Evolutionary conservation across 2,113 vertebrate species (phyloP).

Genomic region (Hippocampus guttulatus): DNA sequence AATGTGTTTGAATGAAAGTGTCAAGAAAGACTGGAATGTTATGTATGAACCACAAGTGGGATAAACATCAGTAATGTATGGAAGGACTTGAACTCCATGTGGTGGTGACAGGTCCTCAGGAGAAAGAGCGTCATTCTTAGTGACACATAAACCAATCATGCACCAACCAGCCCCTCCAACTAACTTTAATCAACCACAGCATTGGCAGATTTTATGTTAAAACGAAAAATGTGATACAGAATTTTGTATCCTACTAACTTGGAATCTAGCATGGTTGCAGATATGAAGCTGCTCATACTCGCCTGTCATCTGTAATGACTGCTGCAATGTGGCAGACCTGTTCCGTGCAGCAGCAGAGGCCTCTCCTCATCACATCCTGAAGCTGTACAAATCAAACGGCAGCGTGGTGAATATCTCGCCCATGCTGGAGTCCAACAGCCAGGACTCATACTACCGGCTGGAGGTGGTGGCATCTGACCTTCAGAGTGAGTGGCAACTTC

Average conservation of each 20-base stretch:
- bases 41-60: not conserved
- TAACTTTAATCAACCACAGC: not conserved
- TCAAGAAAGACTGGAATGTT: not conserved
- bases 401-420: constrained; percentile 61
- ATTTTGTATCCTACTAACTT: not conserved
- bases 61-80: not conserved
- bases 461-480: constrained; percentile 61
- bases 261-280: not conserved
- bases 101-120: constrained; percentile 39
- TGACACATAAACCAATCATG: constrained; percentile 1
- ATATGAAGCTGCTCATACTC: not conserved
- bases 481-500: constrained; percentile 31
- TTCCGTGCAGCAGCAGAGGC: constrained; percentile 60
- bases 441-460: constrained; percentile 49
- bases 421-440: constrained; percentile 50
- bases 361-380: constrained; percentile 62
- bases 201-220: not conserved
- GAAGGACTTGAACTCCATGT: constrained; percentile 24
- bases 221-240: not conserved
- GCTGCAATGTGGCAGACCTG: constrained; percentile 40
- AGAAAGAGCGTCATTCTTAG: constrained; percentile 3
- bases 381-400: constrained; percentile 57
- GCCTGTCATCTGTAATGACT: not conserved
- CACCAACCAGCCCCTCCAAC: not conserved
- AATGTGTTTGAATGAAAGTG: not conserved